These are phyloP conservation scores for Temnopleurus reevesii DNA, from an alignment of 53 echinoderm and acorn worm species.

Conservation along the genomic window DNA sequence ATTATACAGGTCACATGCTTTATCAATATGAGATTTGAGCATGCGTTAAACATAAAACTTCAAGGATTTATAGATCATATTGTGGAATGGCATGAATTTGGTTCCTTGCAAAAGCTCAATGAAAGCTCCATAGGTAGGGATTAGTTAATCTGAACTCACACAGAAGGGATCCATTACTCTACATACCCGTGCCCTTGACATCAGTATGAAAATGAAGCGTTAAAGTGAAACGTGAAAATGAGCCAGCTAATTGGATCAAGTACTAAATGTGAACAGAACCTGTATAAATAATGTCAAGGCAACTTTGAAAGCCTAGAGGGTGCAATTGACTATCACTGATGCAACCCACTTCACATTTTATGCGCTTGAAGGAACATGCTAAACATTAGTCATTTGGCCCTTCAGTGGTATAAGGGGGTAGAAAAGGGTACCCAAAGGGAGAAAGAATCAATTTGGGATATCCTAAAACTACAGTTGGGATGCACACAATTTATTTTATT, in stretches of 20 bases:
- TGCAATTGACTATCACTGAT: conserved; percentile 7
- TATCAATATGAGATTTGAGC: no score
- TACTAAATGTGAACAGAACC: background rate
- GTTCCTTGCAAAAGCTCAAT: background rate
- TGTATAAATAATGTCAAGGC: background rate
- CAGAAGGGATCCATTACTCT: conserved; percentile 18
- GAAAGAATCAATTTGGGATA: background rate
- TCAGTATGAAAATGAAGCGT: background rate
- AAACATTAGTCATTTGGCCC: background rate
- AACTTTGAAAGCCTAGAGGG: background rate
- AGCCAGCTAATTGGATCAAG: conserved; percentile 4
- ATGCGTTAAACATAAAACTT: background rate
- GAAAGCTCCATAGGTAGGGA: background rate
- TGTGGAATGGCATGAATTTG: background rate
- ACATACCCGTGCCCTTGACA: conserved; percentile 5
- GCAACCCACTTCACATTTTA: conserved; percentile 5
- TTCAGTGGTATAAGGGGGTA: background rate
- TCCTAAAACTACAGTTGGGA: no score
- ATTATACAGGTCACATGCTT: no score
- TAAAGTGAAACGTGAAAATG: background rate
- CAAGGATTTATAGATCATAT: background rate
- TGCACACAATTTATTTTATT: background rate
- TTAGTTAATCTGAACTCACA: background rate
- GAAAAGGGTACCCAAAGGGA: background rate
- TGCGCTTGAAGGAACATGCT: background rate